A percentile compares a stretch with the other conserved stretches of the same genome.
Evolutionary conservation across 2,888 invertebrate species (phyloP).

Genomic region (Agrilus mali): DNA sequence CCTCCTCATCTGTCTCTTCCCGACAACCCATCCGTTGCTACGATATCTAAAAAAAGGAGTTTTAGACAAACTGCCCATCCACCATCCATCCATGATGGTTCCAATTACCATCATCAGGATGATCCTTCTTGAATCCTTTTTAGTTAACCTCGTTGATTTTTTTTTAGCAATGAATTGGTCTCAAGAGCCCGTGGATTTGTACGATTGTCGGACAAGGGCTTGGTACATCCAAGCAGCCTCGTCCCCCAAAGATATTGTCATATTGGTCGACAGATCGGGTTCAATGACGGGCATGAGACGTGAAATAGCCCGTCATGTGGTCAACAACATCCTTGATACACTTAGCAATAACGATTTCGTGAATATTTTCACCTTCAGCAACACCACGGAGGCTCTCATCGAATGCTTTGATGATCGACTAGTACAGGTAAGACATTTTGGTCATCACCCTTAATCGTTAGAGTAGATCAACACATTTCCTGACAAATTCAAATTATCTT

Average conservation of each 20-base stretch:
- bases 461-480: too few species aligned
- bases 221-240: constrained; percentile 99
- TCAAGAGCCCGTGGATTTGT: constrained; percentile 76
- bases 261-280: constrained; percentile 54
- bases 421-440: constrained; percentile 60
- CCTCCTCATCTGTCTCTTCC: too few species aligned
- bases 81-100: too few species aligned
- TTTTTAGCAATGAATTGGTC: constrained; percentile 64
- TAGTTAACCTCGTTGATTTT: too few species aligned
- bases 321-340: constrained; percentile 85
- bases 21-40: too few species aligned
- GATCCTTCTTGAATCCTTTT: too few species aligned
- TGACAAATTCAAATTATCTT: too few species aligned
- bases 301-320: constrained; percentile 82
- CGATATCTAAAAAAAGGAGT: too few species aligned
- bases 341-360: constrained; percentile 97
- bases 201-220: constrained; percentile 85
- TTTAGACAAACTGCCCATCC: too few species aligned
- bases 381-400: constrained; percentile 66
- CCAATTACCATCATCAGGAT: too few species aligned
- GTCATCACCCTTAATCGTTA: too few species aligned
- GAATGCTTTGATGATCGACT: constrained; percentile 80
- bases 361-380: constrained; percentile 87
- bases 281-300: constrained; percentile 58
- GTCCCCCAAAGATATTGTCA: constrained; percentile 85